These are phyloP conservation scores for Drymonia ruficornis DNA, from an alignment of 2,888 invertebrate genomes.

Conservation along the genomic window DNA sequence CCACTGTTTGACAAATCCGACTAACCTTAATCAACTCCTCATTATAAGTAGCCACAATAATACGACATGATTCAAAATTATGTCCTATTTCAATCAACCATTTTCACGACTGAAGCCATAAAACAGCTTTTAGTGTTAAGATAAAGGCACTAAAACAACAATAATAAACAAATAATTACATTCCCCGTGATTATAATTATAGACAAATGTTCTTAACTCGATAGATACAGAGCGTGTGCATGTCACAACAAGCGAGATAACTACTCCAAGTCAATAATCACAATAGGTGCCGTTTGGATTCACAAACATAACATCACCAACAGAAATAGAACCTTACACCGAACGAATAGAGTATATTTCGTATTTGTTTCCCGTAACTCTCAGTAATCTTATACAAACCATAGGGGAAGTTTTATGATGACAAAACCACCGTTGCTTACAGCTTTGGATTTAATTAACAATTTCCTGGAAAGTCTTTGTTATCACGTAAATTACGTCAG, in stretches of 20 bases:
- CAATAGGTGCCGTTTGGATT: conserved; percentile 47
- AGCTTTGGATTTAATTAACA: conserved; percentile 68
- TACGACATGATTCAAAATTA: no score
- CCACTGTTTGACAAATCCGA: no score
- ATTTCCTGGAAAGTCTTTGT: conserved; percentile 59
- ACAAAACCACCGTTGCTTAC: conserved; percentile 62
- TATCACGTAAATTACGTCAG: conserved; percentile 19
- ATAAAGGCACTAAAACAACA: not conserved
- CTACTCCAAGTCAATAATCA: conserved; percentile 61
- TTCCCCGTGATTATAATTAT: conserved; percentile 20
- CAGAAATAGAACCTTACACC: conserved; percentile 30
- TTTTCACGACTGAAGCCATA: not conserved
- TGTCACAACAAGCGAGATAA: conserved; percentile 52
- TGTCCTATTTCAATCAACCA: not conserved
- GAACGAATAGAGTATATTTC: conserved; percentile 30
- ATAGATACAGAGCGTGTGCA: conserved; percentile 48
- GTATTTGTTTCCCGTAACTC: conserved; percentile 21
- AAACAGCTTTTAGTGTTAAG: not conserved
- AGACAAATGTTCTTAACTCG: conserved; percentile 28
- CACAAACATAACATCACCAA: conserved; percentile 28
- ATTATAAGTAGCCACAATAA: no score
- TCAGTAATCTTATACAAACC: conserved; percentile 44
- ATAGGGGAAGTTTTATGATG: conserved; percentile 64
- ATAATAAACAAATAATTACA: conserved; percentile 7
- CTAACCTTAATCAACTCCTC: no score